Evolutionary conservation across 2,888 invertebrate species (phyloP).

Genomic region (Eucriotettix oculatus): DNA sequence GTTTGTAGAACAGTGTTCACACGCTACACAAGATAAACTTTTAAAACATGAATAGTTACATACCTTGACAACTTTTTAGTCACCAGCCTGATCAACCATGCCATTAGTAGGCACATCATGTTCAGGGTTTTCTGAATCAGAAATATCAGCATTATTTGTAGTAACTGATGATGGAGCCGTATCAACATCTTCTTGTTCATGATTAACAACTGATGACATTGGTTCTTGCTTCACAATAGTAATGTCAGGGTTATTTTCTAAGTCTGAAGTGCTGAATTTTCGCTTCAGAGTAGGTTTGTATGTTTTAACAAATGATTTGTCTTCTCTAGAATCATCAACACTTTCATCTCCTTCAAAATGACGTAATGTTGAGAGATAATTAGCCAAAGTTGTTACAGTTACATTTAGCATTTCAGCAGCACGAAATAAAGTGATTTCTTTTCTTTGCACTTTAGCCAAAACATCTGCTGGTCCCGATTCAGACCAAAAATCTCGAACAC

Average conservation of each 20-base stretch:
- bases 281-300: constrained; percentile 14
- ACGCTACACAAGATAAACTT: no score
- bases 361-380: constrained; percentile 44
- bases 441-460: constrained; percentile 48
- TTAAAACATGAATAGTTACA: no score
- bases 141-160: constrained; percentile 7
- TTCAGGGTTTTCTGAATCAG: constrained; percentile 3
- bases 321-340: constrained; percentile 13
- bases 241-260: constrained; percentile 40
- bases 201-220: constrained; percentile 13
- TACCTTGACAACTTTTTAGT: background rate
- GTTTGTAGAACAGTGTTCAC: no score
- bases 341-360: constrained; percentile 17
- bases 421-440: constrained; percentile 52
- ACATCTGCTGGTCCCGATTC: constrained; percentile 61
- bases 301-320: constrained; percentile 25
- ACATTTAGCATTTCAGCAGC: constrained; percentile 62
- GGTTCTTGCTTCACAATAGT: constrained; percentile 41
- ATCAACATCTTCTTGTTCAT: constrained; percentile 5
- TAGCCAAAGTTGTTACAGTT: constrained; percentile 54
- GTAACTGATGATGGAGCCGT: constrained; percentile 4
- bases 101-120: background rate
- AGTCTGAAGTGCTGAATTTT: constrained; percentile 23
- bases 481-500: constrained; percentile 59
- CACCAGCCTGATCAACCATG: background rate